A percentile compares a stretch with the other conserved stretches of the same genome.
phyloP scores from a whole-genome alignment of 2,888 invertebrate genomes.

The Criorhina ranunculi region DNA sequence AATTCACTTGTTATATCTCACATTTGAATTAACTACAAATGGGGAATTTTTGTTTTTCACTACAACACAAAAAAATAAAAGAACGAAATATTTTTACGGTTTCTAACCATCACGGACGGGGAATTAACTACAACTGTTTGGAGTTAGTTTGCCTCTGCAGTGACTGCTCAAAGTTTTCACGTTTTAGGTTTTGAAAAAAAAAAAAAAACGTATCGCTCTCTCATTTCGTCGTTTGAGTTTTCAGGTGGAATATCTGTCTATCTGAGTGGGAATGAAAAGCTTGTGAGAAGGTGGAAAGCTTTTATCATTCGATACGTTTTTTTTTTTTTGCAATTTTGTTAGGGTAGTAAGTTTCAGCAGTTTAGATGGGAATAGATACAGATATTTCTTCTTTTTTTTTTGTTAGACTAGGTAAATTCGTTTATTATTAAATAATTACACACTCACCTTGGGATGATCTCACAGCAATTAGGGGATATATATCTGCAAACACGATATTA shows the following conservation, averaged over 20 bases:
- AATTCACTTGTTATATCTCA: conserved; percentile 53
- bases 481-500: background rate
- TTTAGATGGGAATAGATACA: background rate
- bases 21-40: conserved; percentile 3
- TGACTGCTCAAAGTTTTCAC: conserved; percentile 35
- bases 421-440: background rate
- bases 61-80: conserved; percentile 64
- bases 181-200: too few species aligned
- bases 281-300: conserved; percentile 31
- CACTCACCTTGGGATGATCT: conserved; percentile 14
- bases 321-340: background rate
- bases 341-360: background rate
- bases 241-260: background rate
- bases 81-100: conserved; percentile 54
- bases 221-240: conserved; percentile 25
- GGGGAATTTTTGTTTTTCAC: conserved; percentile 47
- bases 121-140: conserved; percentile 70
- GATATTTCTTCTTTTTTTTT: background rate
- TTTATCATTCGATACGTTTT: conserved; percentile 12
- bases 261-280: conserved; percentile 41
- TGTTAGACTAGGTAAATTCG: background rate
- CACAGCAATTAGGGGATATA: too few species aligned
- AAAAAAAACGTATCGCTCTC: conserved; percentile 50
- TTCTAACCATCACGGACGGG: conserved; percentile 72
- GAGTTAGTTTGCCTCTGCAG: conserved; percentile 38